Base-by-base conservation (phyloP, 2,888 invertebrate genomes). In the Dicycla oo region DNA sequence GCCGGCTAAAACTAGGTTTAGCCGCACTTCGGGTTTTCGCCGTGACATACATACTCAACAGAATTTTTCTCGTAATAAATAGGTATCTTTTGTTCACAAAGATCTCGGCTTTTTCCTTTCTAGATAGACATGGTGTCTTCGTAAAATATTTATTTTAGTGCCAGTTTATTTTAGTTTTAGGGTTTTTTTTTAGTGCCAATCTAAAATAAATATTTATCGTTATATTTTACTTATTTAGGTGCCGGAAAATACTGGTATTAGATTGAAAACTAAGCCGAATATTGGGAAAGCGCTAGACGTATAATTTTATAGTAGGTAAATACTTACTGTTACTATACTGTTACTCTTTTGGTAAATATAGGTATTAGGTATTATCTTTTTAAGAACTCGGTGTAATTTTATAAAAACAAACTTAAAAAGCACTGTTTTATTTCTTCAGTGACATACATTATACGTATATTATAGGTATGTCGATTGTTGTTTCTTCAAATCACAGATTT, bases 1-100 rank as follows among this genome's bases (percentile, higher is more conserved):
- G n/a, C n/a, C n/a, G n/a, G n/a, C n/a, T n/a, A n/a, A n/a, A n/a
- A n/a, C n/a, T n/a, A n/a, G n/a, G n/a, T n/a, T n/a, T n/a, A n/a
- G n/a, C n/a, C n/a, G n/a, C n/a, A n/a, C n/a, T n/a, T n/a, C n/a
- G n/a, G n/a, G n/a, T n/a, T n/a, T n/a, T n/a, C n/a, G n/a, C n/a
- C n/a, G n/a, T n/a, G n/a, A n/a, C n/a, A n/a, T 73, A 75, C 43
- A 49, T 62, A 67, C 58, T 73, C 58, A 61, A 45, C 56, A 51
- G 45, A 45, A 13, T 67, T 69, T 80, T 81, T 54, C 26, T 45
- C 40, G 7, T 68, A 56, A 8, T 45, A 49, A 47, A n/a, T 45
- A 40, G 13, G 23, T 58, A 34, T 53, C 60, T 62, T 65, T 53
- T 57, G 2, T 43, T 10, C 40, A 20, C 40, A 56, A 64, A 53